Evolutionary conservation across 2,113 vertebrate genomes (phyloP), one percentile per base, ranked within the genome.

Genomic region (Chrysemys picta): DNA sequence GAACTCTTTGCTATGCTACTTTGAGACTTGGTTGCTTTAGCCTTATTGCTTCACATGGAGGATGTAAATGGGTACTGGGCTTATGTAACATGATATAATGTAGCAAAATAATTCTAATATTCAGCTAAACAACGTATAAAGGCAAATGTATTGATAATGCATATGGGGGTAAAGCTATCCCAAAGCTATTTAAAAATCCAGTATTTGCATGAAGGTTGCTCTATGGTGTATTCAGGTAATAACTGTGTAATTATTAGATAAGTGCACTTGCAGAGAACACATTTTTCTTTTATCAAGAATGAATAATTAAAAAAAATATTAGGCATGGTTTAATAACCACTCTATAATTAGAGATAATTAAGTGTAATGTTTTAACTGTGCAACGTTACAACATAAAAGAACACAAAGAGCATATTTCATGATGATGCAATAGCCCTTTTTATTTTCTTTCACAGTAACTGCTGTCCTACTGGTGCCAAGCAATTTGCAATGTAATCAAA

Each of bases 291-390:
- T 80, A 42, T 69, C 24, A 75, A 56, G n/a, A 9, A 59, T 75
- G 57, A 80, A 2, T 69, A 65, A 47, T 62, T 4, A 75, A 92
- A 95, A 49, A 96, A 93, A 95, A 82, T 80, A 57, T 53, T 49
- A 92, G 90, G 50, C 38, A 65, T 80, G 38, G 84, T 91, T 95
- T 93, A 92, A 86, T 86, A 96, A 85, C 72, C 88, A 86, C 89
- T 83, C 94, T 95, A 82, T 88, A 96, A 95, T 95, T 89, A 96
- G 38, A 90, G 83, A 88, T 62, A 97, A 95, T 95, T 95, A 95
- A 84, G 88, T n/a, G 35, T 84, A 89, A 89, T 86, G 80, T 93
- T 97, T 92, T 85, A 90, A 88, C 93, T 91, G 38, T 88, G 12
- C 90, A 93, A 88, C n/a, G 56, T 94, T 96, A 93, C 72, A 17